Percentiles rank a stretch among this genome's conserved stretches.
Evolutionary conservation across 2,888 invertebrate genomes (phyloP).

Genomic region (Amaurobius ferox): DNA sequence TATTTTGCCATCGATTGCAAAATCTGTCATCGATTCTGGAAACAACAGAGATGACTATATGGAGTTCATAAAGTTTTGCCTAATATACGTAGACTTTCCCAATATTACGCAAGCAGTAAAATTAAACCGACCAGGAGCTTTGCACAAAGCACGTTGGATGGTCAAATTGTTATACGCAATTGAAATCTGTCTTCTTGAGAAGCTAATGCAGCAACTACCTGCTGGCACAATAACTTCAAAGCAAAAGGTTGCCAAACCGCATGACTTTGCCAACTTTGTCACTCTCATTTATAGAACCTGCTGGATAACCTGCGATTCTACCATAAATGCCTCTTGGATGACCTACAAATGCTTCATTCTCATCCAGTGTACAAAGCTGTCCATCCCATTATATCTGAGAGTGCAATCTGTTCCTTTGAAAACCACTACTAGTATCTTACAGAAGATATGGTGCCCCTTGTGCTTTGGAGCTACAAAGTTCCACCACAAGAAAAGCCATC

Average conservation of each 20-base stretch:
- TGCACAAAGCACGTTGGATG: slow-evolving; percentile 19
- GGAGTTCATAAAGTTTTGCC: slow-evolving; percentile 11
- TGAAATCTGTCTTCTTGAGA: slow-evolving; percentile 7
- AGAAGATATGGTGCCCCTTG: slow-evolving; percentile 16
- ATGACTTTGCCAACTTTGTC: background rate
- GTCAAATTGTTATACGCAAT: background rate
- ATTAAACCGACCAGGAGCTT: background rate
- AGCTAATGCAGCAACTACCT: background rate
- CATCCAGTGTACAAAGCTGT: background rate
- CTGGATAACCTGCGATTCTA: slow-evolving; percentile 16
- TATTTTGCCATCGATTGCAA: background rate
- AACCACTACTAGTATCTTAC: background rate
- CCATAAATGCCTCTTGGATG: slow-evolving; percentile 10
- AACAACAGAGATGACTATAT: background rate
- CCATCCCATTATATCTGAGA: background rate
- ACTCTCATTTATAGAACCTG: background rate
- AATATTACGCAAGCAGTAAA: background rate
- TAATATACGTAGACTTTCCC: background rate
- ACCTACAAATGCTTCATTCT: background rate
- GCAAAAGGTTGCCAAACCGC: background rate
- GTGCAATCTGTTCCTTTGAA: background rate
- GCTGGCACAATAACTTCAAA: background rate
- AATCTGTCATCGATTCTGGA: background rate
- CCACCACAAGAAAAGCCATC: slow-evolving; percentile 11
- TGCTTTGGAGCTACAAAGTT: slow-evolving; percentile 18